A percentile compares a stretch with the other conserved stretches of the same genome.
Evolutionary conservation across 53 echinoderm and acorn worm genomes (phyloP).

Genomic region (Actinopyga echinites): DNA sequence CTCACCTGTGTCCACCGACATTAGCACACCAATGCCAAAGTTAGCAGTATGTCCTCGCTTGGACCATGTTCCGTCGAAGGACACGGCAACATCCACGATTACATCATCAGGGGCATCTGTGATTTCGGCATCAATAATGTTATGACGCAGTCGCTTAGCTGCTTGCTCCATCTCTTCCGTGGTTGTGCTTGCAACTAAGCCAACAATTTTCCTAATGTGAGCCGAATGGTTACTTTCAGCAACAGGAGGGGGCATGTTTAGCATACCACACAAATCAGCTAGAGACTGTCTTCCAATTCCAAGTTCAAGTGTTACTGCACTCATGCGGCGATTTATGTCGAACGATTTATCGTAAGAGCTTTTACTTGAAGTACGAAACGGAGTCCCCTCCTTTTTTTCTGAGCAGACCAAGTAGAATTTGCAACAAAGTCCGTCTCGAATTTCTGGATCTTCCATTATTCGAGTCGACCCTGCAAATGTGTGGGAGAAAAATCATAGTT

Average conservation of each 20-base stretch:
- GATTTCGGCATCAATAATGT: too few species aligned
- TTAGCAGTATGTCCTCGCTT: constrained; percentile 37
- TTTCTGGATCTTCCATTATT: constrained; percentile 7
- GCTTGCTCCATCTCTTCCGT: constrained; percentile 9
- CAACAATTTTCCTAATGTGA: neutral
- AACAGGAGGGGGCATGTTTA: constrained; percentile 11
- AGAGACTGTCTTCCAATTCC: constrained; percentile 17
- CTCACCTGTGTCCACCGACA: constrained; percentile 42
- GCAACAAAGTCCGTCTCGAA: neutral
- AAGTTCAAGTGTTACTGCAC: neutral
- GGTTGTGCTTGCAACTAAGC: neutral
- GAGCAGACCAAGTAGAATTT: constrained; percentile 1
- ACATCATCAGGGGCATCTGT: neutral
- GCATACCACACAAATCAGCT: neutral
- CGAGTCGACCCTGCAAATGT: neutral
- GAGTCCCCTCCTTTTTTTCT: neutral
- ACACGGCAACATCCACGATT: constrained; percentile 36
- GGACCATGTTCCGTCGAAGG: constrained; percentile 47
- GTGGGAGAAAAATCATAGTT: too few species aligned
- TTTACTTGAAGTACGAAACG: neutral
- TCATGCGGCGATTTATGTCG: constrained; percentile 12
- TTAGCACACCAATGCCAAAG: constrained; percentile 45
- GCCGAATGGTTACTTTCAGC: neutral
- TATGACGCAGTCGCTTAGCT: too few species aligned
- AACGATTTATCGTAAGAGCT: neutral